Conservation (phyloP, 2,113 vertebrate genomes). For the Actinemys pallida region DNA sequence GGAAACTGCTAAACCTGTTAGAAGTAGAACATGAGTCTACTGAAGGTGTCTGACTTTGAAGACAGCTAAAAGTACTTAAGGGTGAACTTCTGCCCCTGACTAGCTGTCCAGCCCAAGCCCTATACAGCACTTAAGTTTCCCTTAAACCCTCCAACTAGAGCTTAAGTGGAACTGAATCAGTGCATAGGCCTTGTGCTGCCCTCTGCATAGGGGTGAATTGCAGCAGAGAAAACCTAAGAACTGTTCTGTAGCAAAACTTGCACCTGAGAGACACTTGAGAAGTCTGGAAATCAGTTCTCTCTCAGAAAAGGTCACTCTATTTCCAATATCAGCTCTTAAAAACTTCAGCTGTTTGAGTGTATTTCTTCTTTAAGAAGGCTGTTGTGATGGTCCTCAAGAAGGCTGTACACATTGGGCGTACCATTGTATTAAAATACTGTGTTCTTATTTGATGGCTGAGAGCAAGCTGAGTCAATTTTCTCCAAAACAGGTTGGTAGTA, state of each 20-base stretch:
- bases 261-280: neutral
- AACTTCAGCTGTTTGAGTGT: neutral
- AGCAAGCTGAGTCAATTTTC: neutral
- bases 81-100: neutral
- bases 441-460: neutral
- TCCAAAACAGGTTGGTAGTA: neutral
- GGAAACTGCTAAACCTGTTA: neutral
- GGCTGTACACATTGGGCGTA: neutral
- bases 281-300: neutral
- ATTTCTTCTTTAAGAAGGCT: neutral
- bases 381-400: neutral
- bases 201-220: neutral
- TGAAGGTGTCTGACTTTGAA: neutral
- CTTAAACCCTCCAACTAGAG: neutral
- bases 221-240: neutral
- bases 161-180: neutral
- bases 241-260: neutral
- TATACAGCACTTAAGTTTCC: neutral
- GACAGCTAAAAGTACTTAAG: neutral
- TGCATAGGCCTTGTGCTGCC: neutral
- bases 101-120: neutral
- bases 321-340: neutral
- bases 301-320: neutral
- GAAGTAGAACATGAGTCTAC: neutral
- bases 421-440: neutral